Percentiles rank a stretch among this genome's conserved stretches.
These are phyloP conservation scores for Lethenteron camtschaticum DNA, from an alignment of 2,113 vertebrate species.

Conservation along the genomic window DNA sequence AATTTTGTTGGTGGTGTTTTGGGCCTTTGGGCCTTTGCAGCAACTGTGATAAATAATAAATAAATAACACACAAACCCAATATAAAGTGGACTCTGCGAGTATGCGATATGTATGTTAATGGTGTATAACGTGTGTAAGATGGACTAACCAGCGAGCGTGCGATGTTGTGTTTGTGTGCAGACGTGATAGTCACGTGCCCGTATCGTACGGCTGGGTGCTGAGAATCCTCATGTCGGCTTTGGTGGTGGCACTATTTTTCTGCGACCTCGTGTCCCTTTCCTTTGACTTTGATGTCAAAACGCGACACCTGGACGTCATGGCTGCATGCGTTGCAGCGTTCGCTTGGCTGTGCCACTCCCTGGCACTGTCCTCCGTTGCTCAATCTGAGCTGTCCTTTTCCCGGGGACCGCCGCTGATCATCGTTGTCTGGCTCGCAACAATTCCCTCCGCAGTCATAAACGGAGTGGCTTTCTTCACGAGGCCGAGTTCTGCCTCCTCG, in stretches of 20 bases:
- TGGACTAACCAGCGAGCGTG: not conserved
- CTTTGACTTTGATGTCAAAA: conserved; percentile 24
- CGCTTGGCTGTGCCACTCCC: conserved; percentile 48
- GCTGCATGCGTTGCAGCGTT: conserved; percentile 30
- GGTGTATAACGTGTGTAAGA: not conserved
- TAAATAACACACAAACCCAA: too few relatives aligned
- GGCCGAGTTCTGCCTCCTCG: conserved; percentile 15
- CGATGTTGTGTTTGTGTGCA: conserved; percentile 4
- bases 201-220: conserved; percentile 33
- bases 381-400: conserved; percentile 20
- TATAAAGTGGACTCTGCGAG: too few relatives aligned
- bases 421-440: conserved; percentile 28
- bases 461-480: conserved; percentile 25
- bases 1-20: too few relatives aligned
- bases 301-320: conserved; percentile 40
- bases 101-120: too few relatives aligned
- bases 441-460: conserved; percentile 39
- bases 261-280: conserved; percentile 27
- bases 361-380: conserved; percentile 26
- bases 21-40: too few relatives aligned
- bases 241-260: conserved; percentile 28
- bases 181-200: not conserved
- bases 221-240: conserved; percentile 26
- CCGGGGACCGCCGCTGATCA: conserved; percentile 35
- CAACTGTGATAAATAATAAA: too few relatives aligned